Conservation (phyloP, 2,797 vertebrate genomes). For the Fistularia tabacaria region DNA sequence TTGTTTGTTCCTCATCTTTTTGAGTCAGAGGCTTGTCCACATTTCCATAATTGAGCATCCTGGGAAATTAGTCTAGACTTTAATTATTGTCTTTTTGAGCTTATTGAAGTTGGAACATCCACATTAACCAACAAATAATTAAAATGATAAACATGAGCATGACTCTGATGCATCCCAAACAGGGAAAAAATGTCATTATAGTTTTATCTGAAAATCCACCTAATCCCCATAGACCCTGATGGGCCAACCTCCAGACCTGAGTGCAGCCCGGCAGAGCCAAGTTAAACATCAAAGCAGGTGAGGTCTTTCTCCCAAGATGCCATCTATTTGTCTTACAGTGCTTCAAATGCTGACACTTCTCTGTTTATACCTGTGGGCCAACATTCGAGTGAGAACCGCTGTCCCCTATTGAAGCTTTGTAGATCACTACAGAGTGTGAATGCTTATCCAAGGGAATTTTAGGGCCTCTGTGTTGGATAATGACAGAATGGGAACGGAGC, state of each 20-base stretch:
- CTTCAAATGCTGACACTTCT: conserved; percentile 59
- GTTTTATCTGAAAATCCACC: conserved; percentile 5
- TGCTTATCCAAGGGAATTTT: conserved; percentile 54
- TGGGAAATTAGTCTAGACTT: conserved; percentile 12
- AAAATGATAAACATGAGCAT: conserved; percentile 5
- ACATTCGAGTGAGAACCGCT: conserved; percentile 36
- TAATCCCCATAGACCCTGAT: neutral
- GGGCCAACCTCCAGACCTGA: conserved; percentile 20
- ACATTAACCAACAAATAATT: conserved; percentile 12
- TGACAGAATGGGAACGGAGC: conserved; percentile 70
- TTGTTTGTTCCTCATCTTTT: no score
- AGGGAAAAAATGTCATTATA: conserved; percentile 14
- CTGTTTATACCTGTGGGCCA: conserved; percentile 61
- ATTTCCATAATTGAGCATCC: conserved; percentile 15
- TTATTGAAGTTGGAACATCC: neutral
- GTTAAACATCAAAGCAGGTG: conserved; percentile 49
- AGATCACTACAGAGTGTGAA: conserved; percentile 50
- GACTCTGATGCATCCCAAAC: conserved; percentile 3
- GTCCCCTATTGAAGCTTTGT: conserved; percentile 32
- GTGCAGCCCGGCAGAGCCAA: conserved; percentile 19
- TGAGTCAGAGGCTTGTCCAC: neutral
- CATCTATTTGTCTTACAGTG: conserved; percentile 53
- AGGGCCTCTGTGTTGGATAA: conserved; percentile 57
- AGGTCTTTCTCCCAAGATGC: conserved; percentile 46
- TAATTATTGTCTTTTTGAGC: conserved; percentile 18